Evolutionary conservation across 2,888 invertebrate species (phyloP), one percentile per base, ranked within the genome.

Genomic region (Noctuana brunneofusca): DNA sequence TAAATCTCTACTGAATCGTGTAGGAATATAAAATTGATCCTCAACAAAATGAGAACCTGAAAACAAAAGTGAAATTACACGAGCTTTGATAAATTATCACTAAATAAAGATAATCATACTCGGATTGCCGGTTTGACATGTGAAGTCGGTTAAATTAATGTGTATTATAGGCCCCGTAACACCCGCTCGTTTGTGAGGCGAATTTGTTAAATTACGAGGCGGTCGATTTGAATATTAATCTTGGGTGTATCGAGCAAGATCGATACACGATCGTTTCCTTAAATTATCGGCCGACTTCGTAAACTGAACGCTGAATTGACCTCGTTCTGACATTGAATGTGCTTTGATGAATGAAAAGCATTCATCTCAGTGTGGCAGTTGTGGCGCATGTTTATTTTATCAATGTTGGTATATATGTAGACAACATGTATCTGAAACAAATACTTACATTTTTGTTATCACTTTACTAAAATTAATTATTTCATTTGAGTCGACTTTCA

Each of bases 71-170:
- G 68, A 72, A 75, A 75, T 77, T 79, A 73, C 71, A 70, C 69
- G 70, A 68, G 74, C 75, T 69, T 80, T 84, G 83, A 87, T 87
- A 87, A 89, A 88, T 85, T 81, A 82, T 81, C 76, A 75, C 81
- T 84, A 87, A 88, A 89, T 91, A 84, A 87, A 88, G 87, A 86
- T 89, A 89, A 91, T 88, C 82, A 80, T 79, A 80, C 76, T 79
- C 68, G 81, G 81, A 90, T 88, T 85, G 86, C 76, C 66, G 75
- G 87, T 88, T 89, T 90, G 90, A 89, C 89, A 89, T 83, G 89
- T 74, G 83, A 81, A 85, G 84, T 82, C 79, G 77, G 71, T 73
- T 67, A 86, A 84, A 91, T 89, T 87, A 86, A 90, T 90, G 89
- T 86, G 79, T 89, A 89, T 90, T 90, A 89, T 86, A 88, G 89